Percentiles rank a stretch among this genome's conserved stretches.
phyloP scores from a whole-genome alignment of 2,113 vertebrate species.

The Synodontis membranacea region DNA sequence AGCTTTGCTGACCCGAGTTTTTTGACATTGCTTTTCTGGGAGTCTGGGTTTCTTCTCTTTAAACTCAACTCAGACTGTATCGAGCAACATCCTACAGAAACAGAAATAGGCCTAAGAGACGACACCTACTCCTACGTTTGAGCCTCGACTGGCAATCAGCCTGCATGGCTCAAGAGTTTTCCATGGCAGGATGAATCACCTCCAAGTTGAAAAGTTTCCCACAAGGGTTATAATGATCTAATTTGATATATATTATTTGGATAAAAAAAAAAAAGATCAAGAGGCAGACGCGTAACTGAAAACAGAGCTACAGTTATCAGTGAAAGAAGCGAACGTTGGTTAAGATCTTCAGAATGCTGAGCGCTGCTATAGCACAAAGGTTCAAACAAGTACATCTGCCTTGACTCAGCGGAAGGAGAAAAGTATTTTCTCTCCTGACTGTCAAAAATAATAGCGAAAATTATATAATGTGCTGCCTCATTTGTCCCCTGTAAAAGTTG shows the following conservation, averaged over 20 bases:
- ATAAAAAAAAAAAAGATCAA: background rate
- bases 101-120: conserved; percentile 35
- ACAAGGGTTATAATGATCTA: conserved; percentile 26
- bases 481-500: background rate
- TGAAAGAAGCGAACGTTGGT: background rate
- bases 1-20: conserved; percentile 13
- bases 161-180: conserved; percentile 12
- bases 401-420: background rate
- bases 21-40: background rate
- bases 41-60: conserved; percentile 2
- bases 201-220: conserved; percentile 10
- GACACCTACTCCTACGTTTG: conserved; percentile 30
- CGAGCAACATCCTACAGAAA: conserved; percentile 22
- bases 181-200: conserved; percentile 23
- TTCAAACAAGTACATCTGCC: background rate
- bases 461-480: background rate
- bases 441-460: background rate
- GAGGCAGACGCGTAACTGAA: background rate
- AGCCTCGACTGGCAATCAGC: conserved; percentile 16
- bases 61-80: background rate
- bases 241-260: background rate
- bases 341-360: background rate
- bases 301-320: conserved; percentile 12
- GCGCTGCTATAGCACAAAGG: background rate
- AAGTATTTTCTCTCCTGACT: background rate